Conservation (phyloP, 2,113 vertebrate genomes). For the Oriolus oriolus region DNA sequence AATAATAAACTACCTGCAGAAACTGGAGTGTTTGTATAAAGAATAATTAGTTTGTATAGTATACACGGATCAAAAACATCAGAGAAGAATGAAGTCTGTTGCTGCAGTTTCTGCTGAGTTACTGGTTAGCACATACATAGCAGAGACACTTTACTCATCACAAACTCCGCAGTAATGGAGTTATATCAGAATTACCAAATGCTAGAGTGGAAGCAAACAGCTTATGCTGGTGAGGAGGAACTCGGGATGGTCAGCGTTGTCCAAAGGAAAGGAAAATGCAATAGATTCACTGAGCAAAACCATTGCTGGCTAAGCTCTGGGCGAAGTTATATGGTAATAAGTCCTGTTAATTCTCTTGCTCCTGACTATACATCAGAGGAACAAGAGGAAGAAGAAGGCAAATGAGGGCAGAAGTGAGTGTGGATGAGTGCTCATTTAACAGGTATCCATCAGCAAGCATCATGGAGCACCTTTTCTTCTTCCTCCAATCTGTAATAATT, state of each 20-base stretch:
- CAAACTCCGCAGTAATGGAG: not conserved
- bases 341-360: not conserved
- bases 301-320: not conserved
- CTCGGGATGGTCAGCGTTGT: not conserved
- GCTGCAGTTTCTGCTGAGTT: not conserved
- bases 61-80: not conserved
- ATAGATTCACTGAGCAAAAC: not conserved
- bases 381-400: not conserved
- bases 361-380: not conserved
- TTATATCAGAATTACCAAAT: not conserved
- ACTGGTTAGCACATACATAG: not conserved
- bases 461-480: not conserved
- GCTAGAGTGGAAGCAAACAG: not conserved
- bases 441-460: not conserved
- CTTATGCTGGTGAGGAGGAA: not conserved
- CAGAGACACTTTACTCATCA: not conserved
- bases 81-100: not conserved
- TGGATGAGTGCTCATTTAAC: not conserved
- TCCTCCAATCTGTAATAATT: not conserved
- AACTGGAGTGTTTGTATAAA: not conserved
- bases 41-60: not conserved
- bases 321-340: not conserved
- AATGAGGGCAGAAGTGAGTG: not conserved
- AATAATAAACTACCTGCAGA: not conserved
- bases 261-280: not conserved